Conservation (phyloP, 2,888 invertebrate genomes). For the Euclidia mi region DNA sequence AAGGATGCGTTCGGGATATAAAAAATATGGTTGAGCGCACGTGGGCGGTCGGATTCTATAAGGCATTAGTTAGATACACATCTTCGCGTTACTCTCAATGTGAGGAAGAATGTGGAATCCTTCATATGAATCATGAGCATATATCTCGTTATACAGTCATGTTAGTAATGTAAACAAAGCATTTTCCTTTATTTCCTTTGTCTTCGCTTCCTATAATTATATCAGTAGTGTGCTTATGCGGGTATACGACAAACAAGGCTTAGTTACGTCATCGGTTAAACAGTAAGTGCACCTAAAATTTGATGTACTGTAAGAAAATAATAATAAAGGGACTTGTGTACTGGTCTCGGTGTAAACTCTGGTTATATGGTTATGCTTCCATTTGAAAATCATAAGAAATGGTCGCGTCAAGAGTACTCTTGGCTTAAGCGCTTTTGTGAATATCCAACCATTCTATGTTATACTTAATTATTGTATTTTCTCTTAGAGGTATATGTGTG, state of each 20-base stretch:
- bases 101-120: constrained; percentile 48
- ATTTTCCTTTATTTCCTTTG: constrained; percentile 29
- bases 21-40: constrained; percentile 81
- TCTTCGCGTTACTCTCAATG: constrained; percentile 62
- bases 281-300: constrained; percentile 3
- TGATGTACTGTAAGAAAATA: neutral
- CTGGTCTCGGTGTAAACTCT: too few species aligned
- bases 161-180: constrained; percentile 21
- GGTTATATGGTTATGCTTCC: neutral
- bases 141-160: constrained; percentile 34
- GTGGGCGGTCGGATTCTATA: constrained; percentile 79
- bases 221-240: constrained; percentile 22
- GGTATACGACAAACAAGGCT: constrained; percentile 20
- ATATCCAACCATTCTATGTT: too few species aligned
- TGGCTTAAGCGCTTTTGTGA: too few species aligned
- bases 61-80: constrained; percentile 65
- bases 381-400: neutral
- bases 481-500: too few species aligned
- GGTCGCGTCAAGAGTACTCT: too few species aligned
- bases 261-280: neutral
- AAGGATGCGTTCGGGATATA: constrained; percentile 80
- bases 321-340: too few species aligned
- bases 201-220: constrained; percentile 29
- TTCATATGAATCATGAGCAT: constrained; percentile 46
- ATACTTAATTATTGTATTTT: too few species aligned